These are phyloP conservation scores for Pelecanoides urinatrix DNA, from an alignment of 2,113 vertebrate genomes.

Conservation along the genomic window DNA sequence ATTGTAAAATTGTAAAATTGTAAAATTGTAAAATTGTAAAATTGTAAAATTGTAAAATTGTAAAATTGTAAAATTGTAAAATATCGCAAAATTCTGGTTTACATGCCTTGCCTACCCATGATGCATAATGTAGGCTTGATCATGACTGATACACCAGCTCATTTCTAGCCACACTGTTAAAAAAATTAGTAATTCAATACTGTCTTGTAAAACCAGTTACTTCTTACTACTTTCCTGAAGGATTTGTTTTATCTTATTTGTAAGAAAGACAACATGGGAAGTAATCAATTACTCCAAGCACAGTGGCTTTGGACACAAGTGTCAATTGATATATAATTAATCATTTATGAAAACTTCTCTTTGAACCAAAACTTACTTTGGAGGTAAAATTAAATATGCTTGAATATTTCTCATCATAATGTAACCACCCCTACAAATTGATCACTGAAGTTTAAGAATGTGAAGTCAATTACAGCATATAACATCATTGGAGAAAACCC, in stretches of 20 bases:
- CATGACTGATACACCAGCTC: background rate
- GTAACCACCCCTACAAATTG: background rate
- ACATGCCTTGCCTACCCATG: background rate
- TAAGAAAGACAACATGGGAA: background rate
- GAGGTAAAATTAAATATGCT: background rate
- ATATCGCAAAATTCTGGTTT: background rate
- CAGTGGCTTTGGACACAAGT: background rate
- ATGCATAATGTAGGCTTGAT: background rate
- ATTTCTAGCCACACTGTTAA: background rate
- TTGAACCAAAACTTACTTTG: background rate
- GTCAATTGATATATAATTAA: background rate
- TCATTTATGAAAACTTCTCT: background rate
- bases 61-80: no score
- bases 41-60: no score
- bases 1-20: no score
- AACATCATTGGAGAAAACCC: background rate
- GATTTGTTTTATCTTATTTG: background rate
- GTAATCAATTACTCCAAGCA: constrained; percentile 1
- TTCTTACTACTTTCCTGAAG: background rate
- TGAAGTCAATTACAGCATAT: background rate
- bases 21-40: no score
- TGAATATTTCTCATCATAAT: background rate
- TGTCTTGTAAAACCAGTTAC: background rate
- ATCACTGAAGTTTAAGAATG: background rate
- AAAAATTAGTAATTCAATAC: background rate